Conservation (phyloP, 2,113 vertebrate genomes). For the Albula glossodonta region DNA sequence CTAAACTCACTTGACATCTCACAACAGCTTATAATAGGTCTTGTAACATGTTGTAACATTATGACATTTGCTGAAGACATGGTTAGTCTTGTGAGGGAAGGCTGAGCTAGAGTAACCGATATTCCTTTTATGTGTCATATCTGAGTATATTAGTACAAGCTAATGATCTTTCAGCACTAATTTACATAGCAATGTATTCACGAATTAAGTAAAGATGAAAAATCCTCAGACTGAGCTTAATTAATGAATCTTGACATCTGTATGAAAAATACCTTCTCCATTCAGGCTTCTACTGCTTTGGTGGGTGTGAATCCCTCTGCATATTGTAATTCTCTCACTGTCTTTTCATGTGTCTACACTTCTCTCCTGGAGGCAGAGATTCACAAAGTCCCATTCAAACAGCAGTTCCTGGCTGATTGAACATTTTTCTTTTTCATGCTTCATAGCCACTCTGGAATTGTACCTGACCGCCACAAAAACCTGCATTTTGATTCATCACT, state of each 20-base stretch:
- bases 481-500: neutral
- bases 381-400: neutral
- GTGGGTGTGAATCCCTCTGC: neutral
- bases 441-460: neutral
- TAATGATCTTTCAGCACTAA: neutral
- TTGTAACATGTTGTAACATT: no score
- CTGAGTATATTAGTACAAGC: no score
- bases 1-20: no score
- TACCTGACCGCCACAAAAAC: neutral
- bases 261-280: neutral
- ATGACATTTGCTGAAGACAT: no score
- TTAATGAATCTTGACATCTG: no score
- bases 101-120: no score
- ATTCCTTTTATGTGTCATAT: no score
- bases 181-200: neutral
- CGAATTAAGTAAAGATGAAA: neutral
- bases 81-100: no score
- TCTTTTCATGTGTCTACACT: neutral
- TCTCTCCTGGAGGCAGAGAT: neutral
- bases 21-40: no score
- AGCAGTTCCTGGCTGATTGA: neutral
- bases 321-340: neutral
- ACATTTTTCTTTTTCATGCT: constrained; percentile 4
- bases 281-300: neutral
- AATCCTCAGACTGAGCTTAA: no score